Percentiles rank a stretch among this genome's conserved stretches.
These are phyloP conservation scores for Pomatorhinus ruficollis DNA, from an alignment of 2,113 vertebrate species.

Conservation along the genomic window DNA sequence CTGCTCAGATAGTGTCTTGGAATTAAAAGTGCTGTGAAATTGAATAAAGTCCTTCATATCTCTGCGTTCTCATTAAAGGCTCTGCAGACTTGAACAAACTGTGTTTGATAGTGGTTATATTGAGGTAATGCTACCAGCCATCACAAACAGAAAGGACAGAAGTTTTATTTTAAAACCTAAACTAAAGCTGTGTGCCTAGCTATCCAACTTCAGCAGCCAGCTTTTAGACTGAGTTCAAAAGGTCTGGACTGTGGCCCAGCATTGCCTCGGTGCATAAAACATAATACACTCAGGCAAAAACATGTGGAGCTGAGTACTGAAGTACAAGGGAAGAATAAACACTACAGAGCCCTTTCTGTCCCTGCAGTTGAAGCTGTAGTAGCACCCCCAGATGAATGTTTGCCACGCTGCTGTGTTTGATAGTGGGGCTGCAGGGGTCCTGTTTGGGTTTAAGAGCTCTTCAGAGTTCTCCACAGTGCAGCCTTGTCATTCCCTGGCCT, in stretches of 20 bases:
- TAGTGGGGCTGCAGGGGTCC: not conserved
- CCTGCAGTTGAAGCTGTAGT: not conserved
- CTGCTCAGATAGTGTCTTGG: not conserved
- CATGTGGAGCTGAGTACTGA: not conserved
- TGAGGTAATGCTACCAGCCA: not conserved
- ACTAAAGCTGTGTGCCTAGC: not conserved
- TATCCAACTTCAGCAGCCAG: not conserved
- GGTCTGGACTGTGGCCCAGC: not conserved
- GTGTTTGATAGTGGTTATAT: not conserved
- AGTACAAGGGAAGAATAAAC: not conserved
- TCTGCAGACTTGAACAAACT: not conserved
- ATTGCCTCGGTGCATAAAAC: not conserved
- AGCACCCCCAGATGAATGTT: not conserved
- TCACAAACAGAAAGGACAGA: not conserved
- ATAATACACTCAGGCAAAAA: not conserved
- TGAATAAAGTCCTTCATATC: not conserved
- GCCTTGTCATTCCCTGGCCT: not conserved
- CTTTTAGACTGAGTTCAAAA: not conserved
- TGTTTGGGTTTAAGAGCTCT: not conserved
- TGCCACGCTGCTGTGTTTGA: not conserved
- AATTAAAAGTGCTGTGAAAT: not conserved
- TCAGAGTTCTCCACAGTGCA: not conserved
- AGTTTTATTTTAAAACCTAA: not conserved
- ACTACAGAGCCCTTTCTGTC: not conserved
- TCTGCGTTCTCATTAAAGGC: not conserved